Evolutionary conservation across 2,113 vertebrate species (phyloP).

Genomic region (Peromyscus californicus): DNA sequence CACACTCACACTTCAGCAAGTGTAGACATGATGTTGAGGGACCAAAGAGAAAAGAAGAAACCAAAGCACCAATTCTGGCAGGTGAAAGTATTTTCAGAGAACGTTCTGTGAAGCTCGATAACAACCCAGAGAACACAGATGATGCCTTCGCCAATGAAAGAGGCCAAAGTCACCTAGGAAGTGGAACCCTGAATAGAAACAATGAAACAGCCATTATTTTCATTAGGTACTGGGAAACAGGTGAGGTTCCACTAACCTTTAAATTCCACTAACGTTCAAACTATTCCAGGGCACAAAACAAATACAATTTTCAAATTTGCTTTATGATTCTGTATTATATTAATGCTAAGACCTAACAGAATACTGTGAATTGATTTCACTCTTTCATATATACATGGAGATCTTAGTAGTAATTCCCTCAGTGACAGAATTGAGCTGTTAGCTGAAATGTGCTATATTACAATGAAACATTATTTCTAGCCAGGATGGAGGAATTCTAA

Average conservation of each 20-base stretch:
- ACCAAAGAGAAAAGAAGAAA: not conserved
- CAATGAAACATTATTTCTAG: not conserved
- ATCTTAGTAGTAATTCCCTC: constrained; percentile 37
- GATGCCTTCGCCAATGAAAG: not conserved
- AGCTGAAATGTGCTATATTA: constrained; percentile 34
- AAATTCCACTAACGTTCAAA: constrained; percentile 10
- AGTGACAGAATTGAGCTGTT: constrained; percentile 40
- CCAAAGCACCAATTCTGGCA: not conserved
- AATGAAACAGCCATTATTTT: constrained; percentile 19
- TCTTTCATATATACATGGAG: not conserved
- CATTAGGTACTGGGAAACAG: not conserved
- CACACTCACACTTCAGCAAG: not conserved
- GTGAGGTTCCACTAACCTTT: constrained; percentile 25
- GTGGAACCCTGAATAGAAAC: not conserved
- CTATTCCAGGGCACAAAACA: not conserved
- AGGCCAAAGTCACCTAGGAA: not conserved
- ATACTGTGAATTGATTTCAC: constrained; percentile 1
- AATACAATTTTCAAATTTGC: not conserved
- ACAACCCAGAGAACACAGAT: not conserved
- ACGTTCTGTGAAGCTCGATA: not conserved
- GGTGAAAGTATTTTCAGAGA: constrained; percentile 9
- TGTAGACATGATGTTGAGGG: not conserved
- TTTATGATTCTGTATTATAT: constrained; percentile 5
- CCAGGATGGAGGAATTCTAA: not conserved
- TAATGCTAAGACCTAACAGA: constrained; percentile 13